Conservation (phyloP, 2,888 invertebrate genomes). For the Pilophorus perplexus region DNA sequence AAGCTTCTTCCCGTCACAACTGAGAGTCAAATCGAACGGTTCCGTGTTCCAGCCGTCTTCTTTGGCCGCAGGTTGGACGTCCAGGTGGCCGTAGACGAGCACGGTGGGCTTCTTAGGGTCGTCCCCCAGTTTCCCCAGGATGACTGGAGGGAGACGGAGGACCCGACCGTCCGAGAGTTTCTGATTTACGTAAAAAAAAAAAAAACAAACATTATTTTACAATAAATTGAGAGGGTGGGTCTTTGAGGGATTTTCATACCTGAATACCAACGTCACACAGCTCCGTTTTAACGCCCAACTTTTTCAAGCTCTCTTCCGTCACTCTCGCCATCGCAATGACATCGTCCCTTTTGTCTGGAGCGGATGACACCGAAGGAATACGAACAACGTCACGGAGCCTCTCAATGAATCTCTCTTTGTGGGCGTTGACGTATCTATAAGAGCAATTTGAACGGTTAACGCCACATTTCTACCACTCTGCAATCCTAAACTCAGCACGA, state of each 20-base stretch:
- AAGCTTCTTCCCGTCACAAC: slow-evolving; percentile 68
- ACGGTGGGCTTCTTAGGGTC: slow-evolving; percentile 78
- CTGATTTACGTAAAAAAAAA: slow-evolving; percentile 10
- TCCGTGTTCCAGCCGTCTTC: slow-evolving; percentile 96
- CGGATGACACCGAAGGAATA: slow-evolving; percentile 93
- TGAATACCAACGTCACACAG: slow-evolving; percentile 76
- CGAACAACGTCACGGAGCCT: slow-evolving; percentile 81
- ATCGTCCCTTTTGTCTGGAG: slow-evolving; percentile 76
- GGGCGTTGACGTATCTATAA: slow-evolving; percentile 73
- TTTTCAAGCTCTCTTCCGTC: slow-evolving; percentile 66
- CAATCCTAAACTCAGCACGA: not conserved
- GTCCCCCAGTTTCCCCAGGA: slow-evolving; percentile 79
- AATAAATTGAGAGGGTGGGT: not conserved
- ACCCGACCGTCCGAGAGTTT: slow-evolving; percentile 64
- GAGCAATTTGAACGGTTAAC: not conserved
- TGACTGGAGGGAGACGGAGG: slow-evolving; percentile 79
- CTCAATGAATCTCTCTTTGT: slow-evolving; percentile 72
- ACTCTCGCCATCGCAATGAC: slow-evolving; percentile 83
- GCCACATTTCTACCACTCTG: not conserved
- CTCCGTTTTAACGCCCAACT: slow-evolving; percentile 68
- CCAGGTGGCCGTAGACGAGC: slow-evolving; percentile 93
- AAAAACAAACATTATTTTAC: not conserved
- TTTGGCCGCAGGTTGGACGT: slow-evolving; percentile 92
- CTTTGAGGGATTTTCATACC: slow-evolving; percentile 42
- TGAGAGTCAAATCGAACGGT: slow-evolving; percentile 71